Conservation (phyloP, 2,113 vertebrate species). For the Petroica traversi region DNA sequence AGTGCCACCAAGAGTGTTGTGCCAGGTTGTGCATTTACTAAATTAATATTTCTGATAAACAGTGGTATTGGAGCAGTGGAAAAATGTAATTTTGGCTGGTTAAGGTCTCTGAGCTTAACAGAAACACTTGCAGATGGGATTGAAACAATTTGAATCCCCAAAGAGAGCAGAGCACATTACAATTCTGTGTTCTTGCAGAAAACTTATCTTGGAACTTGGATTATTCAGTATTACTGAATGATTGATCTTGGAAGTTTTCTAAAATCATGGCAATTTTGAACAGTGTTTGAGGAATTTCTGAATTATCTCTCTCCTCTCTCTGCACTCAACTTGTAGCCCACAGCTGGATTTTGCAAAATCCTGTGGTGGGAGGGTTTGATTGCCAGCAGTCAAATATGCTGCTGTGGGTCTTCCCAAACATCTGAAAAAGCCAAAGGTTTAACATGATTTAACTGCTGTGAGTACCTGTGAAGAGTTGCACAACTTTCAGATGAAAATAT, state of each 20-base stretch:
- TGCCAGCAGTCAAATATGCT: not conserved
- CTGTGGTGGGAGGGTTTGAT: not conserved
- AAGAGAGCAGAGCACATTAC: fast-evolving
- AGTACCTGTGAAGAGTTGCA: not conserved
- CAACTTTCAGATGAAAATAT: constrained; percentile 15
- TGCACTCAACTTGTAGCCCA: not conserved
- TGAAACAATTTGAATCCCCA: not conserved
- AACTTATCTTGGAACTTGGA: not conserved
- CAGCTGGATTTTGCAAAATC: not conserved
- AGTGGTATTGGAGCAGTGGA: not conserved
- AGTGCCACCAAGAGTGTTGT: not conserved
- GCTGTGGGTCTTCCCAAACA: not conserved
- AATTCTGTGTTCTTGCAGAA: not conserved
- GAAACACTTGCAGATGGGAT: not conserved
- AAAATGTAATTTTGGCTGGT: not conserved
- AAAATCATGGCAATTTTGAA: not conserved
- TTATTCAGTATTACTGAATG: not conserved
- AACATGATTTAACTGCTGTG: not conserved
- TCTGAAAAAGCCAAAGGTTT: not conserved
- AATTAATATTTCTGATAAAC: not conserved
- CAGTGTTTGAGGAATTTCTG: not conserved
- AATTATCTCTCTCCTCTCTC: not conserved
- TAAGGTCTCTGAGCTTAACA: not conserved
- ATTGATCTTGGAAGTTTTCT: not conserved
- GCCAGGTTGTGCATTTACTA: not conserved